phyloP scores from a whole-genome alignment of 1,140 invertebrate species.

The Drosophila kepulauana region DNA sequence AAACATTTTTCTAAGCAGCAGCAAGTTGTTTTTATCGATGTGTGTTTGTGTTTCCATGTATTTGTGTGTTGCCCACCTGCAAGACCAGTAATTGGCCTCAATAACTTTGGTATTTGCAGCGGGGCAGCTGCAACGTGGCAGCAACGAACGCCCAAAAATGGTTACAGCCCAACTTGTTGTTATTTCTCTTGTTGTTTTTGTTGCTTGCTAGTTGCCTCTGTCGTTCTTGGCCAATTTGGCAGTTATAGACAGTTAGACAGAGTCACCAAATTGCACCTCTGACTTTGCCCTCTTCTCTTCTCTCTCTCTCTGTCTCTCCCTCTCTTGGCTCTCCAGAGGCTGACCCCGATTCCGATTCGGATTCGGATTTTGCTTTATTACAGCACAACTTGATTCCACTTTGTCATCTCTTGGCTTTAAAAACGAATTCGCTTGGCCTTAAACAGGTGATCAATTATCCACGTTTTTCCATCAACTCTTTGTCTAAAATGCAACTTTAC shows the following conservation, averaged over 20 bases:
- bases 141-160: slow-evolving; percentile 67
- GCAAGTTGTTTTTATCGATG: slow-evolving; percentile 1
- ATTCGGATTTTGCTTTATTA: slow-evolving; percentile 23
- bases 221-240: slow-evolving; percentile 46
- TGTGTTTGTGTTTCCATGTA: slow-evolving; percentile 23
- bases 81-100: slow-evolving; percentile 82
- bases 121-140: slow-evolving; percentile 37
- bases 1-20: slow-evolving; percentile 5
- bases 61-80: slow-evolving; percentile 70
- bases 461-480: neutral
- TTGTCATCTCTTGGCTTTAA: slow-evolving; percentile 22
- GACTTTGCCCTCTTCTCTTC: neutral
- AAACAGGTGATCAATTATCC: slow-evolving; percentile 28
- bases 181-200: slow-evolving; percentile 8
- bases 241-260: slow-evolving; percentile 38
- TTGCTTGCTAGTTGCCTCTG: neutral
- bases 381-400: slow-evolving; percentile 40
- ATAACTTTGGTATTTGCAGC: slow-evolving; percentile 78
- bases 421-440: slow-evolving; percentile 26
- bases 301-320: neutral
- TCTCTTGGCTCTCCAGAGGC: slow-evolving; percentile 1
- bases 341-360: slow-evolving; percentile 35
- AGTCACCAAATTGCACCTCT: slow-evolving; percentile 34
- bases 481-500: neutral
- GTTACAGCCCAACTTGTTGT: slow-evolving; percentile 44